Conservation (phyloP, 2,113 vertebrate genomes). For the Callospermophilus lateralis region DNA sequence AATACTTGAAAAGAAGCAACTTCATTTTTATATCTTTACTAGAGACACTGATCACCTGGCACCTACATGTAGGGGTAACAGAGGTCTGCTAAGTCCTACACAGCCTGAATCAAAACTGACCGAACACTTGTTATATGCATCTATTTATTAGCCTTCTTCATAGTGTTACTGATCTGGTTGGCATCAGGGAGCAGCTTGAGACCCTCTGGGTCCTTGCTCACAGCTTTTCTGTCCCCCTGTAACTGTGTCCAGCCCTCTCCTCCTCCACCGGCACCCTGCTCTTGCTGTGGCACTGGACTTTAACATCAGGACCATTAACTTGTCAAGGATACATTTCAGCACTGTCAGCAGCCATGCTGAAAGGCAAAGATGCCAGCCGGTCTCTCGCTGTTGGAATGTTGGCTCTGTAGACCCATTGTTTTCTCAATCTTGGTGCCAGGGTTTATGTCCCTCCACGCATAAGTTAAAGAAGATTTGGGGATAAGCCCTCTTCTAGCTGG, state of each 20-base stretch:
- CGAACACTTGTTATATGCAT: slow-evolving; percentile 68
- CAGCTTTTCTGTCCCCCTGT: not conserved
- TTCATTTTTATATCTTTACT: slow-evolving; percentile 89
- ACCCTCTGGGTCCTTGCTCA: not conserved
- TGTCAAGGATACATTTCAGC: not conserved
- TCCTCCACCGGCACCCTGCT: not conserved
- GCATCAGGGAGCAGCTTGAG: slow-evolving; percentile 71
- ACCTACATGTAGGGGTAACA: slow-evolving; percentile 63
- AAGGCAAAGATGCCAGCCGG: not conserved
- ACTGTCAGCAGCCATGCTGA: not conserved
- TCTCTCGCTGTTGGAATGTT: not conserved
- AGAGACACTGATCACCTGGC: slow-evolving; percentile 78
- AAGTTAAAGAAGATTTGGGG: not conserved
- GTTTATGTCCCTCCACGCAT: not conserved
- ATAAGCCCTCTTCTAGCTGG: not conserved
- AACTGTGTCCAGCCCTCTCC: not conserved
- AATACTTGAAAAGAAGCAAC: slow-evolving; percentile 91
- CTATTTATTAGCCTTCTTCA: slow-evolving; percentile 86
- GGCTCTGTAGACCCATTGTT: not conserved
- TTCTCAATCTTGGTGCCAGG: not conserved
- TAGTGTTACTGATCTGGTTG: slow-evolving; percentile 76
- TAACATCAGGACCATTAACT: not conserved
- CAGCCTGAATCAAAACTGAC: slow-evolving; percentile 77
- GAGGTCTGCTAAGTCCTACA: slow-evolving; percentile 70
- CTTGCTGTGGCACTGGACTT: not conserved